These are phyloP conservation scores for Ictalurus furcatus DNA, from an alignment of 2,113 vertebrate species.

Conservation along the genomic window DNA sequence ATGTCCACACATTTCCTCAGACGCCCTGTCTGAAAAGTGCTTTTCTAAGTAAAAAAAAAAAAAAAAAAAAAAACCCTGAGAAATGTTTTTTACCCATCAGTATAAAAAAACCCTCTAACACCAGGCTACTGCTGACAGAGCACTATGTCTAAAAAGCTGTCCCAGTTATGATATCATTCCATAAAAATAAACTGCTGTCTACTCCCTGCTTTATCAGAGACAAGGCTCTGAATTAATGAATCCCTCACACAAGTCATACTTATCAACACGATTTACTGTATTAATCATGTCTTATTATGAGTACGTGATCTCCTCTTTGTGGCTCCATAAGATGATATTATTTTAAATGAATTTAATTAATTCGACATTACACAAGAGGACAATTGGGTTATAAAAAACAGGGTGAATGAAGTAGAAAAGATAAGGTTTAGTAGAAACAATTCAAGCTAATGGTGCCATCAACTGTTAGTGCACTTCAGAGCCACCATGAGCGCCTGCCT, in stretches of 20 bases:
- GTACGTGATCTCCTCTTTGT: constrained; percentile 10
- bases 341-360: constrained; percentile 33
- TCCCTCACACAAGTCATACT: constrained; percentile 15
- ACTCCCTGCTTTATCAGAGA: constrained; percentile 29
- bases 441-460: constrained; percentile 39
- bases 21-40: constrained; percentile 66
- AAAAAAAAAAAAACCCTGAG: constrained; percentile 47
- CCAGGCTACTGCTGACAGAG: constrained; percentile 61
- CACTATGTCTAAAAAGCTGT: constrained; percentile 53
- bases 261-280: constrained; percentile 18
- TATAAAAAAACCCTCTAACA: constrained; percentile 57
- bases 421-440: constrained; percentile 48
- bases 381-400: not conserved
- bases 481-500: constrained; percentile 4
- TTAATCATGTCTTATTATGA: constrained; percentile 22
- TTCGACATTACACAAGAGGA: constrained; percentile 31
- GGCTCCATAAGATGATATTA: constrained; percentile 1
- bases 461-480: constrained; percentile 39
- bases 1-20: constrained; percentile 66
- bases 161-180: constrained; percentile 47
- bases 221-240: constrained; percentile 33
- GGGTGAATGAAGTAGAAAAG: constrained; percentile 18
- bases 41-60: constrained; percentile 67
- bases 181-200: constrained; percentile 28
- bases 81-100: constrained; percentile 37